Conservation (phyloP, 2,113 vertebrate species). For the Chloroceryle aenea region DNA sequence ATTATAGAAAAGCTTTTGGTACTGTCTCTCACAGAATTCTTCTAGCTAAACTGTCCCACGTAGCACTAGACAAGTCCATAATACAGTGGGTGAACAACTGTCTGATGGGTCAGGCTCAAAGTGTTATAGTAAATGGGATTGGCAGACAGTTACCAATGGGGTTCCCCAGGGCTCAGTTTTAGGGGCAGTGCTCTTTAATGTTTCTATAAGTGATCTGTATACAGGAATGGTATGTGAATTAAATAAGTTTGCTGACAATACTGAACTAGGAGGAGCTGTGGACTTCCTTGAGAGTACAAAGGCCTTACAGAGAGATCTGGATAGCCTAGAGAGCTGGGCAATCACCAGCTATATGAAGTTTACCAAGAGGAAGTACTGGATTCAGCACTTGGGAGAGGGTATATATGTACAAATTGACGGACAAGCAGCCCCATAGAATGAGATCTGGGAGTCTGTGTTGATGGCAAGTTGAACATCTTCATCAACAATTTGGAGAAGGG, state of each 20-base stretch:
- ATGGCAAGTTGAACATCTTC: not conserved
- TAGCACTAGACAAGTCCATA: not conserved
- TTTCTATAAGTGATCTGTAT: no score
- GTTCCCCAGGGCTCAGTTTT: no score
- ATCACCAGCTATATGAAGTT: not conserved
- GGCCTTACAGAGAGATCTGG: no score
- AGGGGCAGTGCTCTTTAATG: no score
- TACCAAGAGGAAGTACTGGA: not conserved
- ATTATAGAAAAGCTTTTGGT: not conserved
- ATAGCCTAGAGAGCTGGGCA: not conserved
- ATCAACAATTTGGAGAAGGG: no score
- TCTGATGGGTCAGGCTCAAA: not conserved
- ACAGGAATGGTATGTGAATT: no score
- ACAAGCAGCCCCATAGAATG: not conserved
- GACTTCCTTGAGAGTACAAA: not conserved
- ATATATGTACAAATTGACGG: not conserved
- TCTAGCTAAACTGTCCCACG: no score
- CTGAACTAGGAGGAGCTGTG: not conserved
- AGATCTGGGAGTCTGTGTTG: not conserved
- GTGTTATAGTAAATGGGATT: no score
- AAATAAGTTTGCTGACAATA: no score
- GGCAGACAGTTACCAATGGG: not conserved
- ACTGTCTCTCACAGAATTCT: no score
- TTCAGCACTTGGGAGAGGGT: not conserved
- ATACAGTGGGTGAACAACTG: not conserved